These are phyloP conservation scores for Crotalus helleri DNA, from an alignment of 2,113 vertebrate genomes.

Conservation along the genomic window DNA sequence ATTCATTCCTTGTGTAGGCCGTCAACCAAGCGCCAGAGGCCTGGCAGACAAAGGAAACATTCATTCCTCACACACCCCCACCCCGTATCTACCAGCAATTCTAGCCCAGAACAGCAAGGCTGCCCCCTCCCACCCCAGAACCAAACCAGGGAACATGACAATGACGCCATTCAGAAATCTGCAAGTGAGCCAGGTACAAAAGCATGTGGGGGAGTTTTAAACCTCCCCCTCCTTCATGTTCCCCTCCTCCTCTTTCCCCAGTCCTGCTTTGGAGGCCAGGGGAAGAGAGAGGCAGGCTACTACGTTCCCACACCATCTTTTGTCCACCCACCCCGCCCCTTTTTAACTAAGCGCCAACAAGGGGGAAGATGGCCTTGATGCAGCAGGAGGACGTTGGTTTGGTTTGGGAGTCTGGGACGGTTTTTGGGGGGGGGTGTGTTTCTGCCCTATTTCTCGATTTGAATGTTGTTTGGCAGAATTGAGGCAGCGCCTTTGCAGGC, in stretches of 20 bases:
- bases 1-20: slow-evolving; percentile 38
- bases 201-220: neutral
- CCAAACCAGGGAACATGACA: slow-evolving; percentile 22
- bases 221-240: neutral
- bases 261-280: neutral
- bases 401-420: neutral
- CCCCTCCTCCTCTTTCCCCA: neutral
- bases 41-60: slow-evolving; percentile 54
- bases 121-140: neutral
- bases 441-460: neutral
- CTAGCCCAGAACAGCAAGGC: neutral
- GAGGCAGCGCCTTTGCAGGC: neutral
- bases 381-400: neutral
- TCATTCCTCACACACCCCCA: neutral
- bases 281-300: neutral
- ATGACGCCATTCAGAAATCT: slow-evolving; percentile 48
- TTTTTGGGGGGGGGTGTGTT: neutral
- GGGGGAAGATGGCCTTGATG: neutral
- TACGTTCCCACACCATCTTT: neutral
- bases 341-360: neutral
- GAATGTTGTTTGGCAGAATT: neutral
- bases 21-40: slow-evolving; percentile 20
- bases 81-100: neutral
- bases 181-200: neutral
- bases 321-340: neutral